These are phyloP conservation scores for Propsilocerus akamusi DNA, from an alignment of 1,140 invertebrate genomes.

Conservation along the genomic window DNA sequence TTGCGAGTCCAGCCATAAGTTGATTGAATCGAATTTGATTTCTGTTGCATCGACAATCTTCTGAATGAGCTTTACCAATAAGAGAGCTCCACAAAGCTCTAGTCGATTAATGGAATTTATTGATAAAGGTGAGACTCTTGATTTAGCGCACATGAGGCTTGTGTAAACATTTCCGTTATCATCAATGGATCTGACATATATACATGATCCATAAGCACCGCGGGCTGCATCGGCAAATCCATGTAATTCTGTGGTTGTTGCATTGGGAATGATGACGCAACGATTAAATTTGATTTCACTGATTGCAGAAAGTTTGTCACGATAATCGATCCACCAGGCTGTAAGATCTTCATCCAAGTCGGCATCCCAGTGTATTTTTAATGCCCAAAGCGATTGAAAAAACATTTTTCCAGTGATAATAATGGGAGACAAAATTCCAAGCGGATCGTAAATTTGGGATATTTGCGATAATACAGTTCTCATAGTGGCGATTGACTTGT, in stretches of 20 bases:
- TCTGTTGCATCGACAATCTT: slow-evolving; percentile 8
- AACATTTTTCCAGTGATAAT: slow-evolving; percentile 20
- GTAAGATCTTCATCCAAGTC: slow-evolving; percentile 8
- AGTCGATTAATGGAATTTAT: slow-evolving; percentile 15
- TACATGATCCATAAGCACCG: slow-evolving; percentile 13
- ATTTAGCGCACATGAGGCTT: slow-evolving; percentile 17
- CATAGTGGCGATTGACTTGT: slow-evolving; percentile 14
- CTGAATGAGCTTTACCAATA: slow-evolving; percentile 12
- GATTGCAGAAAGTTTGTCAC: slow-evolving; percentile 9
- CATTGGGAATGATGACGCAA: neutral
- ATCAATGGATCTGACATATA: slow-evolving; percentile 12
- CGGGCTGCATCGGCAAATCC: slow-evolving; percentile 17
- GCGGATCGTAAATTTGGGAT: slow-evolving; percentile 19
- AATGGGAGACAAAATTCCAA: slow-evolving; percentile 21
- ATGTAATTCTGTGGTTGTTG: slow-evolving; percentile 11
- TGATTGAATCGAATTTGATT: too few relatives aligned
- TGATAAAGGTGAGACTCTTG: slow-evolving; percentile 21
- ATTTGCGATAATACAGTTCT: slow-evolving; percentile 15
- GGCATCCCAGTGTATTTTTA: slow-evolving; percentile 18
- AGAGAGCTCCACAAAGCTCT: slow-evolving; percentile 16
- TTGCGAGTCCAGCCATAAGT: too few relatives aligned
- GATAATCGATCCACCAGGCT: slow-evolving; percentile 10
- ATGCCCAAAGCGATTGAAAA: slow-evolving; percentile 21
- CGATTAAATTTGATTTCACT: slow-evolving; percentile 6
- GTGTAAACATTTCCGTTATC: slow-evolving; percentile 7